A percentile compares a stretch with the other conserved stretches of the same genome.
These are phyloP conservation scores for Eledone cirrhosa DNA, from an alignment of 2,888 invertebrate genomes.

Conservation along the genomic window DNA sequence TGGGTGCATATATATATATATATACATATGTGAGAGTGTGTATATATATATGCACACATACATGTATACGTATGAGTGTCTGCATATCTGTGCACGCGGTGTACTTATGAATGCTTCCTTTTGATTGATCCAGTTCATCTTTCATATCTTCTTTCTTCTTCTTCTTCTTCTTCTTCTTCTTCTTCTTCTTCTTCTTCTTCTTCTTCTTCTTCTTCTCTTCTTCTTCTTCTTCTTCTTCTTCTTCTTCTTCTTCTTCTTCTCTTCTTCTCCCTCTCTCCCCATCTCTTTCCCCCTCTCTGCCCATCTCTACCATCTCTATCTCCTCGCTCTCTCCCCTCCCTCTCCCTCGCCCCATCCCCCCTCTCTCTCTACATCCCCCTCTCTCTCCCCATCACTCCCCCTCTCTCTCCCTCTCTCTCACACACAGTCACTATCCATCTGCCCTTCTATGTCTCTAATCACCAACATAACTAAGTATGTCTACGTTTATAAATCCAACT, in stretches of 20 bases:
- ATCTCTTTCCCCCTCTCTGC: conserved; percentile 26
- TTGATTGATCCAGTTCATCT: background rate
- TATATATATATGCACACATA: too few species aligned
- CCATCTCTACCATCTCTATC: background rate
- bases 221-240: conserved; percentile 22
- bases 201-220: conserved; percentile 25
- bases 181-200: conserved; percentile 19
- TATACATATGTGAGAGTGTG: too few species aligned
- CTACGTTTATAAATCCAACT: too few species aligned
- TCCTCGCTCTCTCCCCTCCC: background rate
- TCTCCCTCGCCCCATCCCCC: too few species aligned
- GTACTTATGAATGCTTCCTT: background rate
- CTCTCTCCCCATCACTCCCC: background rate
- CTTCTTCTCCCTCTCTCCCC: background rate
- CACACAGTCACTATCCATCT: too few species aligned
- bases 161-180: background rate
- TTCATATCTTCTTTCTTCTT: too few species aligned
- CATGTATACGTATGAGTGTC: too few species aligned
- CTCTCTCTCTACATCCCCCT: background rate
- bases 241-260: conserved; percentile 15
- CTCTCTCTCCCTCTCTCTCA: too few species aligned
- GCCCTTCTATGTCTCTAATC: too few species aligned
- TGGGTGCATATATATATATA: too few species aligned
- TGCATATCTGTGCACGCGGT: background rate
- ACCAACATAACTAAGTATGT: too few species aligned